Conservation (phyloP, 2,888 invertebrate genomes). For the Cosmorhoe ocellata region DNA sequence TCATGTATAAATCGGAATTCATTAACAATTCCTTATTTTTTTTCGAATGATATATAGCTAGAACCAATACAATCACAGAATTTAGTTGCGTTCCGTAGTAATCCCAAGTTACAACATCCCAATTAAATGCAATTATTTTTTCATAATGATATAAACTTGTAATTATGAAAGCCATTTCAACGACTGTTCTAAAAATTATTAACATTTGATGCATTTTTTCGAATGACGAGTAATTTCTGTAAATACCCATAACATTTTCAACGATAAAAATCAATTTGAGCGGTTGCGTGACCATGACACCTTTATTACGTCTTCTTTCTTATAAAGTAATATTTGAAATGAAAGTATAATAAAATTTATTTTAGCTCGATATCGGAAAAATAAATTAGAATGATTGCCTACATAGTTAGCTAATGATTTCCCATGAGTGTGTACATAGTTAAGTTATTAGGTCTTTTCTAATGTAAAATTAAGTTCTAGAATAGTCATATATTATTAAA, state of each 20-base stretch:
- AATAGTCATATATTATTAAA: no score
- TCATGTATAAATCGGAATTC: background rate
- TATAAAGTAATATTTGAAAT: background rate
- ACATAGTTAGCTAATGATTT: no score
- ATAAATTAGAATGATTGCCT: no score
- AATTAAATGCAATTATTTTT: background rate
- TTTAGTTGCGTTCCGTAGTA: background rate
- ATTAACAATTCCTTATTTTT: constrained; percentile 7
- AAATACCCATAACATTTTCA: constrained; percentile 19
- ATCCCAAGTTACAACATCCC: background rate
- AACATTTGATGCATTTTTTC: constrained; percentile 8
- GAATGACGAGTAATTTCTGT: constrained; percentile 19
- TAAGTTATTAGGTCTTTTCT: no score
- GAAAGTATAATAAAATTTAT: background rate
- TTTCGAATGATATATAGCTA: constrained; percentile 5
- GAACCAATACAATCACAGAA: background rate
- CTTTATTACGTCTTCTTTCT: background rate
- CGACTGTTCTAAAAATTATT: constrained; percentile 5
- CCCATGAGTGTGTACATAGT: no score
- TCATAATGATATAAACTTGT: background rate
- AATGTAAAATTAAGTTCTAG: no score
- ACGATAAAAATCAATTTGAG: constrained; percentile 7
- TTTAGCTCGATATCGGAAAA: no score
- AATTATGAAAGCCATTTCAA: constrained; percentile 1
- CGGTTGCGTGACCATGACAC: background rate